Conservation (phyloP, 2,113 vertebrate genomes). For the Lophius piscatorius region DNA sequence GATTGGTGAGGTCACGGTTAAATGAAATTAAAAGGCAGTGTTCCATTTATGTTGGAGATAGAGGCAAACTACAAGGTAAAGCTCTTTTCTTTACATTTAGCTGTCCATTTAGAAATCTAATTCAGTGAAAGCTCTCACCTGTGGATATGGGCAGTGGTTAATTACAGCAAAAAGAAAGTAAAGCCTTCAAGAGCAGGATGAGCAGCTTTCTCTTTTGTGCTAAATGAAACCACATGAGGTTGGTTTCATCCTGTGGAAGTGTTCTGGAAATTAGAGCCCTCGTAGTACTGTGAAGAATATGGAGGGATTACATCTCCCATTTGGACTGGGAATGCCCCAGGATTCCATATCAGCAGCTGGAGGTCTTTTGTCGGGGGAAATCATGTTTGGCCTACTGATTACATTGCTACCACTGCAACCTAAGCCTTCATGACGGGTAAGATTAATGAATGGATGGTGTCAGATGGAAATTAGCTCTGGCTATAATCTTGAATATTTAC, state of each 20-base stretch:
- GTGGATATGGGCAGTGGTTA: neutral
- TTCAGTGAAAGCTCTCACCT: neutral
- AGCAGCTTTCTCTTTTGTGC: constrained; percentile 6
- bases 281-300: constrained; percentile 18
- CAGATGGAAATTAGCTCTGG: too few species aligned
- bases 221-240: constrained; percentile 10
- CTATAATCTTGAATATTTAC: too few species aligned
- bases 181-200: neutral
- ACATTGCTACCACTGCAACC: neutral
- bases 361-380: neutral
- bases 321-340: constrained; percentile 9
- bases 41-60: neutral
- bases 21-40: too few species aligned
- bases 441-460: too few species aligned
- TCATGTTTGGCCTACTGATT: constrained; percentile 1
- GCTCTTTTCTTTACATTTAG: neutral
- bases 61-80: neutral
- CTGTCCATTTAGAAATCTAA: neutral
- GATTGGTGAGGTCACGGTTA: neutral
- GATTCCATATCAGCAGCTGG: constrained; percentile 18
- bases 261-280: constrained; percentile 37
- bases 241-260: constrained; percentile 7
- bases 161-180: neutral
- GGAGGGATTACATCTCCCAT: constrained; percentile 27
- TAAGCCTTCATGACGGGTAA: constrained; percentile 3